phyloP scores from a whole-genome alignment of 2,113 vertebrate species.

The Lynx canadensis region DNA sequence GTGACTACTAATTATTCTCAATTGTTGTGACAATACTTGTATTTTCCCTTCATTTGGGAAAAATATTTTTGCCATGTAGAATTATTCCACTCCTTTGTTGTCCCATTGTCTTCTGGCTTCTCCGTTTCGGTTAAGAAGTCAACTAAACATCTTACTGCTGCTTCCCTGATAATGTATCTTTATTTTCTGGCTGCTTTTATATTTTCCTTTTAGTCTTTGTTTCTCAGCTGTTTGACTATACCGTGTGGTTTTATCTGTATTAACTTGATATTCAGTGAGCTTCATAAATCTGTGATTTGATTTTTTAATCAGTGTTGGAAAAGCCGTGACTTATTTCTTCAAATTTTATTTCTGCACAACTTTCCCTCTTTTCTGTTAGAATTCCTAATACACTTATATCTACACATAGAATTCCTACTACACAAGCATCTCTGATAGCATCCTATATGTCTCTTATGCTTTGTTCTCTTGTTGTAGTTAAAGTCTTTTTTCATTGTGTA shows the following conservation, averaged over 20 bases:
- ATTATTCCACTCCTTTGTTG: background rate
- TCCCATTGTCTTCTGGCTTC: background rate
- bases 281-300: background rate
- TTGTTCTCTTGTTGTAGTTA: background rate
- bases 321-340: background rate
- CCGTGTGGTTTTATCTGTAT: background rate
- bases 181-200: background rate
- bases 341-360: background rate
- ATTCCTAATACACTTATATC: no score
- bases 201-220: background rate
- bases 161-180: background rate
- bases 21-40: background rate
- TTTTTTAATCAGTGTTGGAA: background rate
- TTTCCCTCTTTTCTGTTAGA: background rate
- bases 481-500: background rate
- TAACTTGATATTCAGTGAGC: background rate
- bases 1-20: background rate
- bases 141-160: background rate
- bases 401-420: background rate
- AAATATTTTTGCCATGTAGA: background rate
- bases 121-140: background rate
- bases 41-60: background rate
- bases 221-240: background rate
- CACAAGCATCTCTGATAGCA: background rate
- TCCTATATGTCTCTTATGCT: background rate